phyloP scores from a whole-genome alignment of 2,113 vertebrate genomes.

The Seriola dumerili region DNA sequence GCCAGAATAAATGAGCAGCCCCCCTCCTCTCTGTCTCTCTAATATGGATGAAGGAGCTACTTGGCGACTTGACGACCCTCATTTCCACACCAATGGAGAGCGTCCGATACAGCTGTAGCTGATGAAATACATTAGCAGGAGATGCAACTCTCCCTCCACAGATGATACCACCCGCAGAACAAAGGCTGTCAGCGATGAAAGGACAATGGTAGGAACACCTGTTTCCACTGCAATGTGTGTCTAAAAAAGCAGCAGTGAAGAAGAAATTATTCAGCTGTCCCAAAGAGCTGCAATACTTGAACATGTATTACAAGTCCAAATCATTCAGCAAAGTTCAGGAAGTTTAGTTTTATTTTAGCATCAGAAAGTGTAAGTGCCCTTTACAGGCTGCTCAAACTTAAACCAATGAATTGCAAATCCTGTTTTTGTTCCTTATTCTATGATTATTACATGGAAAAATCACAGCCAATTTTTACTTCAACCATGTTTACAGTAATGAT shows the following conservation, averaged over 20 bases:
- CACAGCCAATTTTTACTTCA: not conserved
- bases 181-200: slow-evolving; percentile 71
- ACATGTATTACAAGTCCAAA: not conserved
- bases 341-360: not conserved
- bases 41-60: slow-evolving; percentile 73
- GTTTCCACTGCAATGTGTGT: slow-evolving; percentile 40
- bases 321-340: not conserved
- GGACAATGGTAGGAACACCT: slow-evolving; percentile 57
- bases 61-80: slow-evolving; percentile 69
- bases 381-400: not conserved
- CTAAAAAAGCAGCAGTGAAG: not conserved
- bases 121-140: slow-evolving; percentile 70
- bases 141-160: slow-evolving; percentile 62
- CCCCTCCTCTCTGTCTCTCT: slow-evolving; percentile 40
- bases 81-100: slow-evolving; percentile 74
- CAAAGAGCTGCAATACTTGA: slow-evolving; percentile 27
- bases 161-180: slow-evolving; percentile 65
- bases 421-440: not conserved
- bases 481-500: not conserved
- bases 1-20: slow-evolving; percentile 52
- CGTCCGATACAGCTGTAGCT: slow-evolving; percentile 69
- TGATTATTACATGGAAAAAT: not conserved
- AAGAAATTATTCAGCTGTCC: not conserved
- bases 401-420: too few relatives aligned
- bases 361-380: not conserved